Evolutionary conservation across 2,113 vertebrate genomes (phyloP).

Genomic region (Clarias macrocephalus): DNA sequence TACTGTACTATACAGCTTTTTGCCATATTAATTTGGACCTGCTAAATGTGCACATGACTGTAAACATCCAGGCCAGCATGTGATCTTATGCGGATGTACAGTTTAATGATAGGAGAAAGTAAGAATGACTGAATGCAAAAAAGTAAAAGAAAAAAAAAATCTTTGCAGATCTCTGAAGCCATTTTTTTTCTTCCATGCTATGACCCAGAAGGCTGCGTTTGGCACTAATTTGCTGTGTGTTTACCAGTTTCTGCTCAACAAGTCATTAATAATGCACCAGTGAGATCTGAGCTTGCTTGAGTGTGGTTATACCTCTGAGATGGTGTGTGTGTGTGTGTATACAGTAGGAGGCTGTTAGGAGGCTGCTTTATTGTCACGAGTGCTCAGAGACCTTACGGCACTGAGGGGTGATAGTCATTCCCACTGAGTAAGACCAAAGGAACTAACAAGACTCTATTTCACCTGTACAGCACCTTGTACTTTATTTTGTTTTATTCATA

Average conservation of each 20-base stretch:
- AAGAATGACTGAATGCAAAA: neutral
- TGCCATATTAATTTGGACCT: neutral
- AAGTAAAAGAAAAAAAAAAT: neutral
- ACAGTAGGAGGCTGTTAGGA: slow-evolving; percentile 16
- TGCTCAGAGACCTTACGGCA: slow-evolving; percentile 26
- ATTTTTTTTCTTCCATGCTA: neutral
- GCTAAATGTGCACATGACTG: neutral
- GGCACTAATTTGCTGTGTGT: slow-evolving; percentile 15
- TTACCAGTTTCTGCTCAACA: slow-evolving; percentile 21
- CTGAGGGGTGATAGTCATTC: slow-evolving; percentile 33
- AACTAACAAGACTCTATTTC: slow-evolving; percentile 32
- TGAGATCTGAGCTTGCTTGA: slow-evolving; percentile 10
- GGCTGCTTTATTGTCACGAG: slow-evolving; percentile 38
- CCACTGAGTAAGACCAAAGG: slow-evolving; percentile 28
- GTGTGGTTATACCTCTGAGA: slow-evolving; percentile 16
- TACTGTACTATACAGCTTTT: neutral
- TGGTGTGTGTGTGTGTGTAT: slow-evolving; percentile 1
- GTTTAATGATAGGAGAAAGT: neutral
- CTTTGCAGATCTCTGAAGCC: neutral
- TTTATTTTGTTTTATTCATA: neutral
- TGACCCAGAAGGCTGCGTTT: neutral
- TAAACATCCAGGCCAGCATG: slow-evolving; percentile 19
- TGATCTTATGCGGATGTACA: neutral
- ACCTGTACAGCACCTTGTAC: neutral
- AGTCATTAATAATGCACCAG: slow-evolving; percentile 37